phyloP scores from a whole-genome alignment of 37 sponge, comb jelly and placozoan genomes.

The Spongilla lacustris region DNA sequence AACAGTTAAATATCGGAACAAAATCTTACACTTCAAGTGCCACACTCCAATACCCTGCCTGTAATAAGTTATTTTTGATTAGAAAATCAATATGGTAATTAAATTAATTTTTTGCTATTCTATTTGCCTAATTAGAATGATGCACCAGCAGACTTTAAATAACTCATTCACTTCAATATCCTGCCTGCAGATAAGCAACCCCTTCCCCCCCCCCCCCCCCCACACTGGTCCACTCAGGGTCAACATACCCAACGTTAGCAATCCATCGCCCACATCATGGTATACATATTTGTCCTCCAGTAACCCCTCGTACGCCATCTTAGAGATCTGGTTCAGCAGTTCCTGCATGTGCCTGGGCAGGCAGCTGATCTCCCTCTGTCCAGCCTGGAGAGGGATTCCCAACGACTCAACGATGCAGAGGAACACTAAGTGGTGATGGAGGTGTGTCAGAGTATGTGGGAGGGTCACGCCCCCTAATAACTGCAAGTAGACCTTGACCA shows the following conservation, averaged over 20 bases:
- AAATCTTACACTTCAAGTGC: too few relatives aligned
- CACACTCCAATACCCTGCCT: too few relatives aligned
- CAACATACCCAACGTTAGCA: not conserved
- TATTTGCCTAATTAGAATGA: too few relatives aligned
- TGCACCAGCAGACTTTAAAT: too few relatives aligned
- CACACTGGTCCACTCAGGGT: too few relatives aligned
- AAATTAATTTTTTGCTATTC: too few relatives aligned
- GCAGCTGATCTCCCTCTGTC: not conserved
- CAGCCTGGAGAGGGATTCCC: not conserved
- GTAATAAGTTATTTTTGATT: too few relatives aligned
- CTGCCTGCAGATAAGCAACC: too few relatives aligned
- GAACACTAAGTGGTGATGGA: not conserved
- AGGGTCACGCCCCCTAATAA: not conserved
- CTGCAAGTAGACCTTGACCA: not conserved
- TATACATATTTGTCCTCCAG: not conserved
- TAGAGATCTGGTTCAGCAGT: not conserved
- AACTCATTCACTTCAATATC: too few relatives aligned
- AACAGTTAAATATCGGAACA: too few relatives aligned
- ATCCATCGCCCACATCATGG: not conserved
- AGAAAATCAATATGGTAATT: too few relatives aligned
- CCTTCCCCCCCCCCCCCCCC: too few relatives aligned
- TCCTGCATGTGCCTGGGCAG: not conserved
- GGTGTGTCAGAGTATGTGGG: not conserved
- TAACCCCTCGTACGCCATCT: not conserved
- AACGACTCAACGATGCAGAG: not conserved